Evolutionary conservation across 2,113 vertebrate species (phyloP).

Genomic region (Lanius ludovicianus): DNA sequence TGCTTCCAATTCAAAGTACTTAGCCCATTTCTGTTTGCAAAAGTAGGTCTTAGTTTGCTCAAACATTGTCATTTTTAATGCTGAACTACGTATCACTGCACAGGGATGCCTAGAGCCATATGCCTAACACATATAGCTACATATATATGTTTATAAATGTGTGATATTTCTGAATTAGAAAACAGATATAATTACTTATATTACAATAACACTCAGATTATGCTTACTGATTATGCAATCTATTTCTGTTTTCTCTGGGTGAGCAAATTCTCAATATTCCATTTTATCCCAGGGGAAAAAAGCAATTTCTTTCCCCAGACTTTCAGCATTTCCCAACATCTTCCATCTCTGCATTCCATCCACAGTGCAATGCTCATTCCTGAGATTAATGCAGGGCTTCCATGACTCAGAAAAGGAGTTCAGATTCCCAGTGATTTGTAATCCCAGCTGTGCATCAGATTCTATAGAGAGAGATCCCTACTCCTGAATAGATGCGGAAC

Average conservation of each 20-base stretch:
- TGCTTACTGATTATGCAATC: not conserved
- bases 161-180: not conserved
- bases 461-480: not conserved
- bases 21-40: not conserved
- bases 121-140: not conserved
- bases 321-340: not conserved
- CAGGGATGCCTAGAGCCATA: not conserved
- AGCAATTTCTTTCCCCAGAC: not conserved
- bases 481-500: not conserved
- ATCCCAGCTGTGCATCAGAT: not conserved
- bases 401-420: not conserved
- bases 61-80: not conserved
- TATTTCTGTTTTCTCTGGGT: not conserved
- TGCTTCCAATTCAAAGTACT: not conserved
- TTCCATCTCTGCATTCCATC: not conserved
- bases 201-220: not conserved
- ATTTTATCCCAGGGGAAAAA: not conserved
- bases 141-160: not conserved
- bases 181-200: not conserved
- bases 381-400: not conserved
- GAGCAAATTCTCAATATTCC: not conserved
- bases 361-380: not conserved
- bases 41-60: not conserved
- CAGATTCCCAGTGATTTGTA: not conserved
- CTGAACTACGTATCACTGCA: not conserved